Base-by-base conservation (phyloP, 2,797 vertebrate genomes). In the Poeciliopsis paucimaculata region DNA sequence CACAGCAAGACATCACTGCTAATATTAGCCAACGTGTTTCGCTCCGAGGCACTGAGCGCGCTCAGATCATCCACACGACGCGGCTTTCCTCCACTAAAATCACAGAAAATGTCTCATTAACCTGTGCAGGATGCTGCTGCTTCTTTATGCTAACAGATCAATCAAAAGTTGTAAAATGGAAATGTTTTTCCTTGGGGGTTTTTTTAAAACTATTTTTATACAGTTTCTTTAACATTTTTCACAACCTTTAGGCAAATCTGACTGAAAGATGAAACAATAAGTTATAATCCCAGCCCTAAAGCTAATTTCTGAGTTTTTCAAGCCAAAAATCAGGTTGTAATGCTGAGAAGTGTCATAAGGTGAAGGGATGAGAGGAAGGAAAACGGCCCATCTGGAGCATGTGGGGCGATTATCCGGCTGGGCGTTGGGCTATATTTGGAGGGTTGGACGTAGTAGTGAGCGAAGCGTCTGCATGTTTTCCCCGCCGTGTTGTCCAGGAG, bases 1-100 rank as follows among this genome's bases (percentile, higher is more conserved):
- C 96, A 94, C 88, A 91, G 92, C 90, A 96, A 95, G 94, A 96
- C 96, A 95, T 96, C 95, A 96, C 91, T 72, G 87, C 91, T 96
- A 96, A 95, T 92, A 93, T 94, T 95, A 96, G 91, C 79, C 64
- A 16, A 71, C 43, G 20, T 7, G 66, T n/a, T 45, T 70, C 10
- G 18, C 64, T 39, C 23, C 1, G 34, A 28, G 90, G 82, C 77
- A 0, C 86, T 87, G 75, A 83, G 53, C 46, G 39, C 45, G 70
- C 36, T 82, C 75, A 10, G 74, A 77, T 80, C 82, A 85, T 49
- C 41, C 55, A 68, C 13, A n/a, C 23, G 78, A 78, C 51, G 78
- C 31, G 28, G 43, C 57, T n/a, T 13, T 70, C 39, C 11, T 41
- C 39, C 4, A 26, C 66, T 70, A 2, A n/a, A 70, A 70, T 36